Evolutionary conservation across 1,140 invertebrate species (phyloP).

Genomic region (Pectinophora gossypiella): DNA sequence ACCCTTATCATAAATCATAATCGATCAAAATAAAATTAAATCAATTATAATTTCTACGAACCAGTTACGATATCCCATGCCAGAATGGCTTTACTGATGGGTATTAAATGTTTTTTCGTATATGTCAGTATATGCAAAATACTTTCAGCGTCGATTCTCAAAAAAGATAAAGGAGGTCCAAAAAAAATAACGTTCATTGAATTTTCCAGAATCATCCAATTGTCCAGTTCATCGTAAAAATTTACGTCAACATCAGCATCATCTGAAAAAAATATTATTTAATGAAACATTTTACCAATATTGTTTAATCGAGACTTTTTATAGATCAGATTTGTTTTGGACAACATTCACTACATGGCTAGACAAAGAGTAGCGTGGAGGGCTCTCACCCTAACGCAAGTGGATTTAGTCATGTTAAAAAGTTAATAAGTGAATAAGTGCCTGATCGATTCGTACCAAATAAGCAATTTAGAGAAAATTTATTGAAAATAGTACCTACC

Average conservation of each 20-base stretch:
- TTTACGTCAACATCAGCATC: conserved; percentile 34
- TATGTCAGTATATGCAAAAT: conserved; percentile 50
- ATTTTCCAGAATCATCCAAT: conserved; percentile 35
- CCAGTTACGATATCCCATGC: conserved; percentile 62
- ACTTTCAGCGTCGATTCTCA: conserved; percentile 53
- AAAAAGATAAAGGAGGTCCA: conserved; percentile 49
- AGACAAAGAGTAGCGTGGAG: neutral
- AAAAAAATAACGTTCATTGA: conserved; percentile 65
- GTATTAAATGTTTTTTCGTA: conserved; percentile 49
- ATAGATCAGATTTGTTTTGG: neutral
- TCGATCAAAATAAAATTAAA: too few species aligned
- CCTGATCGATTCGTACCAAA: neutral
- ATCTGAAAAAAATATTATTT: conserved; percentile 16
- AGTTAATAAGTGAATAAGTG: neutral
- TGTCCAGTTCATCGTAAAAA: conserved; percentile 60
- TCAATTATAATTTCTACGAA: too few species aligned
- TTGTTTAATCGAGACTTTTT: neutral
- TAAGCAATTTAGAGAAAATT: neutral
- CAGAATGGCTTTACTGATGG: conserved; percentile 41
- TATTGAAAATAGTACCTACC: conserved; percentile 22
- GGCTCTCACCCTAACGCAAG: neutral
- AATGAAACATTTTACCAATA: neutral
- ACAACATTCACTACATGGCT: neutral
- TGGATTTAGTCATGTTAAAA: neutral
- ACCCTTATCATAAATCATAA: too few species aligned